phyloP scores from a whole-genome alignment of 2,113 vertebrate species.

The Ceyx cyanopectus region DNA sequence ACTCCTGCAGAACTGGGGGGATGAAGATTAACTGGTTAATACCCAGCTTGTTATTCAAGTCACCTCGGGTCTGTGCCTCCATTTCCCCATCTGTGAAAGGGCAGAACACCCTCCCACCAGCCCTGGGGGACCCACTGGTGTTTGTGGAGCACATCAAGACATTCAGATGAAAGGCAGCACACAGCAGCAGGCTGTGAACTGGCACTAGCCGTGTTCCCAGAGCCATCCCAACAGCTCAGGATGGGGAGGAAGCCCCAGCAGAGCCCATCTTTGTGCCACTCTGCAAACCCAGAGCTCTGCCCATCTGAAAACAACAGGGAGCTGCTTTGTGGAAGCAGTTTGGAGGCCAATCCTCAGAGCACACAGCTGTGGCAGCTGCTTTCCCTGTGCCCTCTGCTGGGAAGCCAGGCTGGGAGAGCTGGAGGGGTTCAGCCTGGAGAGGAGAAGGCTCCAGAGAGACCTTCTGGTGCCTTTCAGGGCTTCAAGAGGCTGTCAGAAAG shows the following conservation, averaged over 20 bases:
- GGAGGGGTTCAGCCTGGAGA: too few species aligned
- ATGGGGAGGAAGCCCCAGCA: neutral
- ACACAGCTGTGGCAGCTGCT: fast-evolving
- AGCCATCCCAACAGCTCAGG: neutral
- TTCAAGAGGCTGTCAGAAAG: too few species aligned
- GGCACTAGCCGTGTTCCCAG: neutral
- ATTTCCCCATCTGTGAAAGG: conserved; percentile 5
- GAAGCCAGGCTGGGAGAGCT: neutral
- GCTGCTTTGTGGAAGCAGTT: neutral
- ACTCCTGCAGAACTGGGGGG: neutral
- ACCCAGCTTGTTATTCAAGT: neutral
- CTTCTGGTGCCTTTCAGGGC: too few species aligned
- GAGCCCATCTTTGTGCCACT: fast-evolving
- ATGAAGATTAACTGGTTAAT: neutral
- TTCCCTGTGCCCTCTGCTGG: neutral
- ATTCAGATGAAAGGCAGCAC: conserved; percentile 70
- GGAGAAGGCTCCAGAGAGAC: too few species aligned
- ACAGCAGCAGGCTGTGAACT: neutral
- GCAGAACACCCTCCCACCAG: neutral
- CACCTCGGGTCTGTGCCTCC: conserved; percentile 42
- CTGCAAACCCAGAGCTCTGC: neutral
- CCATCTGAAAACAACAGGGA: fast-evolving
- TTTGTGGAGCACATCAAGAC: conserved; percentile 14
- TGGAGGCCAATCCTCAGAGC: neutral
- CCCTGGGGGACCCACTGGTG: neutral